Evolutionary conservation across 2,797 vertebrate species (phyloP), one percentile per base, ranked within the genome.

Genomic region (Rhodeus uyekii): DNA sequence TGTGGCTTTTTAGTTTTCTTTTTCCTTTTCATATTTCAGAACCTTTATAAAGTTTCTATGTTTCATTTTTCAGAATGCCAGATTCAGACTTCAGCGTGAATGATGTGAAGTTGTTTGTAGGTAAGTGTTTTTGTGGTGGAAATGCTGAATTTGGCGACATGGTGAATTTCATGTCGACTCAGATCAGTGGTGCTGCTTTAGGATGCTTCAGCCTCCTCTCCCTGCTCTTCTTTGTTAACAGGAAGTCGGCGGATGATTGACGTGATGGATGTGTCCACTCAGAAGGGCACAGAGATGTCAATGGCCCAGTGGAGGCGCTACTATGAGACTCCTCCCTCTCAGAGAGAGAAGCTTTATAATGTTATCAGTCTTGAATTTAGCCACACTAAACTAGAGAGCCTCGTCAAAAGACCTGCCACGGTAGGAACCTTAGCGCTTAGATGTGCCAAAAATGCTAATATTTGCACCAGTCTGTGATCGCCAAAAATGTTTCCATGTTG

Each of bases 361-460:
- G 98, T 99, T 80, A 99, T 99, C 93, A 99, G 97, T 89, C 92
- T 99, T 88, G 98, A 99, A 91, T 99, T 99, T 89, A 99, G 98
- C 90, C 97, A 99, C 93, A 99, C 98, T 71, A 97, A 97, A 78
- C 92, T 99, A 89, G 98, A 99, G 91, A 97, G 96, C 87, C 93
- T 98, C 89, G 97, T 99, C 69, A 94, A 93, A 89, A 96, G 97
- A 87, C 97, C 97, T 3, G 83, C 94, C 27, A 97, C 96, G 34
- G 97, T 98, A 61, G 93, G 95, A 76, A 36, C 64, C 85, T 0
- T 6, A 39, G 32, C 3, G 4, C 24, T 38, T 53, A 14, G 19
- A 61, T 1, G 5, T 2, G 4, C 2, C 18, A n/a, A 18, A 36
- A 42, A 34, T 64, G 7, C 0, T 18, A n/a, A 13, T 10, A 13